Evolutionary conservation across 2,888 invertebrate species (phyloP).

Genomic region (Scelioninae gen. 2): DNA sequence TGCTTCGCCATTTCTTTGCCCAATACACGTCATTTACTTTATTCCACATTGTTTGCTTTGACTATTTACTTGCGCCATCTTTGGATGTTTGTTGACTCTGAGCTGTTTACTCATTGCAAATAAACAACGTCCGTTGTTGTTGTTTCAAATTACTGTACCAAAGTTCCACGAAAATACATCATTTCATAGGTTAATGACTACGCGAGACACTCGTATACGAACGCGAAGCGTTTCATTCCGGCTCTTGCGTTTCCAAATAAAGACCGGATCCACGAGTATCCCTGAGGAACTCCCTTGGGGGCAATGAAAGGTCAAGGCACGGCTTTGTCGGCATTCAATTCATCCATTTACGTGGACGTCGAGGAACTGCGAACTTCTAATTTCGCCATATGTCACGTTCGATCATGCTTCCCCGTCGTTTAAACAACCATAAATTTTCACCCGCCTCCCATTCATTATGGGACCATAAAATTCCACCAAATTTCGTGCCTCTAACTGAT

Average conservation of each 20-base stretch:
- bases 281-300: constrained; percentile 68
- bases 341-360: constrained; percentile 66
- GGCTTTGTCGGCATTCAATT: constrained; percentile 68
- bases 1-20: no score
- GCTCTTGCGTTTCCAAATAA: constrained; percentile 64
- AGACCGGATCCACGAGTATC: constrained; percentile 71
- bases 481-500: no score
- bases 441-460: constrained; percentile 47
- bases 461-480: constrained; percentile 18
- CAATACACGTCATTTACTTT: no score
- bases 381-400: constrained; percentile 67
- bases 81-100: no score
- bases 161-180: no score
- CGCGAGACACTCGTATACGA: no score
- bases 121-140: no score
- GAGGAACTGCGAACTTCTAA: constrained; percentile 68
- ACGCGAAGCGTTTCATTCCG: not conserved
- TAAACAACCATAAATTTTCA: constrained; percentile 64
- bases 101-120: no score
- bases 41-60: no score
- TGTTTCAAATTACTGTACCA: no score
- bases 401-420: constrained; percentile 56
- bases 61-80: no score
- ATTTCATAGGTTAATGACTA: no score
- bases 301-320: constrained; percentile 66